These are phyloP conservation scores for Microtus pennsylvanicus DNA, from an alignment of 2,113 vertebrate species.

Conservation along the genomic window DNA sequence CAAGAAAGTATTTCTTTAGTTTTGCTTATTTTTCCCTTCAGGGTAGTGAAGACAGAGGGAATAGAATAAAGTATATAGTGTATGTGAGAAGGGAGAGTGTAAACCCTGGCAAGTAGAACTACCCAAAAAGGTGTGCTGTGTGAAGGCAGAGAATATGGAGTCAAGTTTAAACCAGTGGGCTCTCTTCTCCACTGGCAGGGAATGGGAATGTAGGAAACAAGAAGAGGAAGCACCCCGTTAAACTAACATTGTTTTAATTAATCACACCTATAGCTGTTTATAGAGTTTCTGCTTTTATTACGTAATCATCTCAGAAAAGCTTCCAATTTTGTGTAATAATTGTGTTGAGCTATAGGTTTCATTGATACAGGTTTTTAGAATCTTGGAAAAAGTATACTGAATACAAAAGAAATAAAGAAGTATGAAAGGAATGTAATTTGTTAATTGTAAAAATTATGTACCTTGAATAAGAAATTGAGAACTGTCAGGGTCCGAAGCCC, in stretches of 20 bases:
- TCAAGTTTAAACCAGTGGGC: slow-evolving; percentile 39
- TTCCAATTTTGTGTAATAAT: slow-evolving; percentile 45
- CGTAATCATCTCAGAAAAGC: slow-evolving; percentile 42
- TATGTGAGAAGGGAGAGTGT: background rate
- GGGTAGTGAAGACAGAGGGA: slow-evolving; percentile 21
- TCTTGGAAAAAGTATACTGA: slow-evolving; percentile 44
- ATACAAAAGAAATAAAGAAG: slow-evolving; percentile 20
- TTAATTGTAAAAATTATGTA: slow-evolving; percentile 36
- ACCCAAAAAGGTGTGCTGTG: slow-evolving; percentile 15
- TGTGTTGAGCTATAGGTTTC: slow-evolving; percentile 44
- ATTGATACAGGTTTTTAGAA: slow-evolving; percentile 34
- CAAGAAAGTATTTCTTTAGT: slow-evolving; percentile 47
- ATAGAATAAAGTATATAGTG: slow-evolving; percentile 5
- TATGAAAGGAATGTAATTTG: slow-evolving; percentile 45
- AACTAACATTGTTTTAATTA: slow-evolving; percentile 49
- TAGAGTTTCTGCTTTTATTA: slow-evolving; percentile 48
- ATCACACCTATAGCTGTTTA: background rate
- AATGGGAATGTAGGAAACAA: background rate
- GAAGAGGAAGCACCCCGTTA: slow-evolving; percentile 18
- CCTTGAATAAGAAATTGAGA: slow-evolving; percentile 51
- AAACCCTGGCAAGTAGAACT: slow-evolving; percentile 29
- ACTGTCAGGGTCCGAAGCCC: background rate
- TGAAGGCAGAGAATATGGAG: slow-evolving; percentile 17
- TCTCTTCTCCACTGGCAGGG: slow-evolving; percentile 19
- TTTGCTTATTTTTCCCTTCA: slow-evolving; percentile 38